A percentile compares a stretch with the other conserved stretches of the same genome.
Evolutionary conservation across 2,888 invertebrate species (phyloP).

Genomic region (Argyresthia albistria): DNA sequence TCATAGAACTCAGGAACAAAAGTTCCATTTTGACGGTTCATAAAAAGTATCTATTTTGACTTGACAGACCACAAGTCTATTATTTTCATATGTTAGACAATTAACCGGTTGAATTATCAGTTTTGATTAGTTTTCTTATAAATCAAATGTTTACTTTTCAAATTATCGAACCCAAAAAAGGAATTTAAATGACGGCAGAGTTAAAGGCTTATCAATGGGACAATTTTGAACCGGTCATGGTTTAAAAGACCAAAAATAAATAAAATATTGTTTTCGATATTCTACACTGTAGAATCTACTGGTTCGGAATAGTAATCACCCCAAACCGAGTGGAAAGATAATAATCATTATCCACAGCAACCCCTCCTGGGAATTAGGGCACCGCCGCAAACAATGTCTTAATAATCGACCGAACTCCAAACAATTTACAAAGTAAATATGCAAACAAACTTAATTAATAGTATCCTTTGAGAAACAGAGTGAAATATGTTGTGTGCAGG

Average conservation of each 20-base stretch:
- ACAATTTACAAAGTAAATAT: slow-evolving; percentile 62
- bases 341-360: slow-evolving; percentile 18
- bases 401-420: slow-evolving; percentile 49
- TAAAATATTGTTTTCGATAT: background rate
- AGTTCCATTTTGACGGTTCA: too few relatives aligned
- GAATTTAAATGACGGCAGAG: background rate
- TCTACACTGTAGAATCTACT: too few relatives aligned
- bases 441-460: slow-evolving; percentile 61
- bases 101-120: too few relatives aligned
- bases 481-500: slow-evolving; percentile 50
- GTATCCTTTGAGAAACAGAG: slow-evolving; percentile 33
- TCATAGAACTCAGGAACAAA: too few relatives aligned
- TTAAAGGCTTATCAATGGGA: slow-evolving; percentile 8
- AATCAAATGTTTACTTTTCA: background rate
- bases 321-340: slow-evolving; percentile 8
- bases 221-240: slow-evolving; percentile 6
- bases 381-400: slow-evolving; percentile 22
- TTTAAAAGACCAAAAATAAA: background rate
- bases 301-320: background rate
- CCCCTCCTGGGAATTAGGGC: slow-evolving; percentile 6
- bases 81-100: too few relatives aligned
- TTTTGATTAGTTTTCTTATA: too few relatives aligned
- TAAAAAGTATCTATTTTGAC: too few relatives aligned
- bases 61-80: too few relatives aligned
- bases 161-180: background rate